Evolutionary conservation across 1,140 invertebrate genomes (phyloP), one percentile per base, ranked within the genome.

Genomic region (Drosophila elegans): DNA sequence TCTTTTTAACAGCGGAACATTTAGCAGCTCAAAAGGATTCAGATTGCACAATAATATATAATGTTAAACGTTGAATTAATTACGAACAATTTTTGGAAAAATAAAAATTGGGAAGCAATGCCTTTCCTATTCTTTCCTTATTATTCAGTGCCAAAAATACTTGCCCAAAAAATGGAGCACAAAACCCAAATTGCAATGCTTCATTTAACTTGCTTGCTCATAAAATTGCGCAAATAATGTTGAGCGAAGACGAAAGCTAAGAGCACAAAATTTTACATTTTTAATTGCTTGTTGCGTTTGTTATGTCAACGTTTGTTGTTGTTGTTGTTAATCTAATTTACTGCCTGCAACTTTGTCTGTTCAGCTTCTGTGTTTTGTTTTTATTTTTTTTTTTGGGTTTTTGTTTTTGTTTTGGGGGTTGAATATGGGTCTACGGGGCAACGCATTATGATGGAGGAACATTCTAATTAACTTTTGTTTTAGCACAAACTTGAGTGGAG

Each of bases 401-500:
- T 29, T 66, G 49, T 27, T 76, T 75, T 60, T 55, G 32, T 44
- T 68, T 10, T 0, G 51, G 32, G 4, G 29, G 57, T 62, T 56
- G 46, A 42, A 12, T 9, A 53, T 16, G 25, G 11, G 49, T 39
- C 51, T 41, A 42, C n/a, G 51, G 67, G 81, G 69, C 78, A 46
- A 75, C 67, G 84, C 83, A 88, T 88, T 89, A 88, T 81, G 67
- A 85, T 61, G 82, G 74, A 67, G 73, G 72, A 77, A 77, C 83
- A 88, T 88, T 88, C 80, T 88, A 88, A 88, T 88, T 89, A 88
- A 88, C 83, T 88, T 88, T 88, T 88, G 79, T 88, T 88, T 88
- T 88, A 83, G 83, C 74, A 74, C 82, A 86, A 52, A 80, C 80
- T 84, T 84, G 80, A 84, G 66, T 71, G 51, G 66, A 71, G 42